Evolutionary conservation across 2,888 invertebrate genomes (phyloP).

Genomic region (Lamproptera curius): DNA sequence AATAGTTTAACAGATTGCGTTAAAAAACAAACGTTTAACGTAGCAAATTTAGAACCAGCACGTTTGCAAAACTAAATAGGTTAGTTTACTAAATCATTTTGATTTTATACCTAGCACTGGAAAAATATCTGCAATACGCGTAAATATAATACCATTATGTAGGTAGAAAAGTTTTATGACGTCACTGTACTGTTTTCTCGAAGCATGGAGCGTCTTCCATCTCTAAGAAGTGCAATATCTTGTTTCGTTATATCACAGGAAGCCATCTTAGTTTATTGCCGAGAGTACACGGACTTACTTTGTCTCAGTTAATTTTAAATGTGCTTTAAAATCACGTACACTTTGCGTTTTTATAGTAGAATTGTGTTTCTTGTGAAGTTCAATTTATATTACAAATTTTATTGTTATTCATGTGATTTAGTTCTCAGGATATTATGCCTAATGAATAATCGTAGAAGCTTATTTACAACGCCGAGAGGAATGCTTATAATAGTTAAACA

Average conservation of each 20-base stretch:
- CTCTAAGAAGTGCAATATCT: slow-evolving; percentile 11
- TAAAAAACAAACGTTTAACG: too few species aligned
- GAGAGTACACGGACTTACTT: background rate
- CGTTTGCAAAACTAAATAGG: too few species aligned
- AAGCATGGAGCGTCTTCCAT: background rate
- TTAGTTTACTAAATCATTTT: background rate
- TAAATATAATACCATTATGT: background rate
- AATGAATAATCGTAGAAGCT: too few species aligned
- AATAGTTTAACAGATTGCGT: too few species aligned
- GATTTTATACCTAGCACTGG: background rate
- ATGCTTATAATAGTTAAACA: too few species aligned
- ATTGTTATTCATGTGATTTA: too few species aligned
- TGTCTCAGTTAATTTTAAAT: background rate
- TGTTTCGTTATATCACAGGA: slow-evolving; percentile 2
- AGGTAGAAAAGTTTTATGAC: background rate
- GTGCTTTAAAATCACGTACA: background rate
- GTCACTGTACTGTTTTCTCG: slow-evolving; percentile 2
- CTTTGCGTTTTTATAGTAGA: too few species aligned
- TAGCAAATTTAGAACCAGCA: too few species aligned
- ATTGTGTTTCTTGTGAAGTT: too few species aligned
- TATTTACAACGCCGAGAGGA: too few species aligned
- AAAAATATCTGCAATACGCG: background rate
- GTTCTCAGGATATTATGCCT: too few species aligned
- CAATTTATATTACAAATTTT: too few species aligned
- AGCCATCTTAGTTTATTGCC: background rate